Evolutionary conservation across 2,888 invertebrate species (phyloP), one percentile per base, ranked within the genome.

Genomic region (Acrobasis consociella): DNA sequence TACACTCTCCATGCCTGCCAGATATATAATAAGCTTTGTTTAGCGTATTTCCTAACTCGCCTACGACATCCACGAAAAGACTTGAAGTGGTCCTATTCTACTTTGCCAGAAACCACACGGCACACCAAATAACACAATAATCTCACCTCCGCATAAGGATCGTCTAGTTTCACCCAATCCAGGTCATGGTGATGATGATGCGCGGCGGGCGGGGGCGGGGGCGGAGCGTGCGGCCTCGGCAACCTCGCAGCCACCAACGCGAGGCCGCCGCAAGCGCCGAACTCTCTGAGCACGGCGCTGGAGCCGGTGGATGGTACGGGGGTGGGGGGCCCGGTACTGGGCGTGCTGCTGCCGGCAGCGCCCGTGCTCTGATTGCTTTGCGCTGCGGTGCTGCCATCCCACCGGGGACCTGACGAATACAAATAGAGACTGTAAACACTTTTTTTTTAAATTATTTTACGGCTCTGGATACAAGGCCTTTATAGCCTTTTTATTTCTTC

Each of bases 171-270:
- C 65, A 96, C 95, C 95, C 95, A 95, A 74, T 94, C 95, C 85
- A 69, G 93, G 86, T 72, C 94, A 84, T 68, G 94, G 80, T 63
- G 94, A 79, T 66, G 94, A 84, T 73, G 95, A 93, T 71, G 95
- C 93, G 76, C 72, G 16, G 93, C 87, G n/a, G 93, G 91, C 15
- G 93, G 86, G 67, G 86, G 83, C n/a, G 94, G 93, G 71, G 89
- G 86, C 71, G 97, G 97, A 7, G 97, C 97, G 89, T 97, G 97
- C 16, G 98, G 96, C 0, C 97, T 94, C 0, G 98, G 98, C 75
- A 99, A 93, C 72, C 97, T 96, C 77, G 97, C 96, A 0, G 98
- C 98, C 65, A 99, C 91, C 65, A 98, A 93, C 13, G 97, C 97
- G 64, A 99, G 93, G 1, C 98, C 98, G 64, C 98, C 98, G 71